These are phyloP conservation scores for Dynastes hyllus DNA, from an alignment of 2,888 invertebrate genomes.

Conservation along the genomic window DNA sequence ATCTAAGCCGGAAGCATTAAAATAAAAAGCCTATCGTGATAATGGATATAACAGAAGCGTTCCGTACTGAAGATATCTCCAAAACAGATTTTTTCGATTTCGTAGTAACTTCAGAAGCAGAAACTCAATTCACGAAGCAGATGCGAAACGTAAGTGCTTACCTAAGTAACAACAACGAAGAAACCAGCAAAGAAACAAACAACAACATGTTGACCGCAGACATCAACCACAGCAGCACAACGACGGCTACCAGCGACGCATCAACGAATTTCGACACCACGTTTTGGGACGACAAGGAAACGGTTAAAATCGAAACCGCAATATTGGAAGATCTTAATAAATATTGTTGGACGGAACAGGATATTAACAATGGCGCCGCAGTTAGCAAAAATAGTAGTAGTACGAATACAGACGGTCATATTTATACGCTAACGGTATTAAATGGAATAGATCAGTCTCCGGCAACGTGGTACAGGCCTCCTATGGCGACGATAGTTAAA, in stretches of 20 bases:
- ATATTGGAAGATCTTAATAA: slow-evolving; percentile 90
- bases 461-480: slow-evolving; percentile 73
- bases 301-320: slow-evolving; percentile 81
- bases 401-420: slow-evolving; percentile 84
- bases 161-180: slow-evolving; percentile 73
- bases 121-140: slow-evolving; percentile 78
- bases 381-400: slow-evolving; percentile 66
- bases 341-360: slow-evolving; percentile 84
- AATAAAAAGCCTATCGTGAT: slow-evolving; percentile 60
- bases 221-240: slow-evolving; percentile 69
- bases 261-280: slow-evolving; percentile 68
- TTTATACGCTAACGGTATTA: slow-evolving; percentile 90
- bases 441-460: slow-evolving; percentile 78
- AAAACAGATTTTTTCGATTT: slow-evolving; percentile 94
- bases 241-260: slow-evolving; percentile 71
- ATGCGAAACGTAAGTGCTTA: slow-evolving; percentile 81
- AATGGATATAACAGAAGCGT: slow-evolving; percentile 90
- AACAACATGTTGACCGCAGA: slow-evolving; percentile 70
- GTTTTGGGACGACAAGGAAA: slow-evolving; percentile 83
- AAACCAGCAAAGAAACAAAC: slow-evolving; percentile 76
- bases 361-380: slow-evolving; percentile 71
- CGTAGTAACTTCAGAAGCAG: slow-evolving; percentile 84
- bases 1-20: slow-evolving; percentile 37
- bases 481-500: slow-evolving; percentile 77
- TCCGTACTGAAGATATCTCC: slow-evolving; percentile 86